A percentile compares a stretch with the other conserved stretches of the same genome.
Evolutionary conservation across 2,888 invertebrate genomes (phyloP).

Genomic region (Calliscelio sp.): DNA sequence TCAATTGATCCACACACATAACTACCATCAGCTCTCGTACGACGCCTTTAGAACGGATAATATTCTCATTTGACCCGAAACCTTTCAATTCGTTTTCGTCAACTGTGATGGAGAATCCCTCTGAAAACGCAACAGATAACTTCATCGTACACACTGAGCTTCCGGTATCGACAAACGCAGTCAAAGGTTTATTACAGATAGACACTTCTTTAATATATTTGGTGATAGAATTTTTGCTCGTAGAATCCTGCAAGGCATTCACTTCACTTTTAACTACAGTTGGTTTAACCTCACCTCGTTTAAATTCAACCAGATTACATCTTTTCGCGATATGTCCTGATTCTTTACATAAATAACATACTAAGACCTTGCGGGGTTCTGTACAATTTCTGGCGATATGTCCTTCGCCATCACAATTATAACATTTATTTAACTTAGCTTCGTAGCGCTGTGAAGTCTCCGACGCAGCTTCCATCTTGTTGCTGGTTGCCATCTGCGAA

Average conservation of each 20-base stretch:
- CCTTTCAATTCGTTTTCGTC: not conserved
- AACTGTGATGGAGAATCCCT: not conserved
- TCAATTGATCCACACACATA: not conserved
- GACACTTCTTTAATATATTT: not conserved
- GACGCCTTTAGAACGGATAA: not conserved
- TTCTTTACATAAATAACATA: not conserved
- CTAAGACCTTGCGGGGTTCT: not conserved
- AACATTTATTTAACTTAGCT: slow-evolving; percentile 5
- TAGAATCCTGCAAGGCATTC: not conserved
- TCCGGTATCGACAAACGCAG: not conserved
- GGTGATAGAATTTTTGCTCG: not conserved
- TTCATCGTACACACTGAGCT: not conserved
- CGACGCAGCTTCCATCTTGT: not conserved
- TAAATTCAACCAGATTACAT: not conserved
- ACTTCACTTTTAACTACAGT: not conserved
- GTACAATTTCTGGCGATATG: slow-evolving; percentile 10
- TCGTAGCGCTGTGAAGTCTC: not conserved
- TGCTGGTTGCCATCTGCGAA: not conserved
- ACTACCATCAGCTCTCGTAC: not conserved
- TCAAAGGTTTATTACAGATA: not conserved
- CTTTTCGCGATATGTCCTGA: slow-evolving; percentile 8
- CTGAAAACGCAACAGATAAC: not conserved
- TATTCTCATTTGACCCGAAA: not conserved
- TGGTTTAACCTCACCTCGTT: not conserved
- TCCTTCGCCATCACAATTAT: slow-evolving; percentile 2